These are phyloP conservation scores for Caenorhabditis sp. DNA, from an alignment of 2,888 invertebrate species.

Conservation along the genomic window DNA sequence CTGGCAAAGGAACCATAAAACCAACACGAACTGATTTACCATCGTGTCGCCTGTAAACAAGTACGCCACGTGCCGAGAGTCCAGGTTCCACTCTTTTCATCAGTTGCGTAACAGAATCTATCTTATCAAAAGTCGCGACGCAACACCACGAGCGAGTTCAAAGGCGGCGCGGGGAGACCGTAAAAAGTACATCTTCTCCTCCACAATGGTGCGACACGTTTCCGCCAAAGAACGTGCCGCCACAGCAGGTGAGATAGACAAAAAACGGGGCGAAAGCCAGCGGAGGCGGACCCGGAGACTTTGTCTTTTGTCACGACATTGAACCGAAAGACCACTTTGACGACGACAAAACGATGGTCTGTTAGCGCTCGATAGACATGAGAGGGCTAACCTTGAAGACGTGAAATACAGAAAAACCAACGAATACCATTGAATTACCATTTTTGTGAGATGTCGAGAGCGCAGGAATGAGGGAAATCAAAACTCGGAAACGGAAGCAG, in stretches of 20 bases:
- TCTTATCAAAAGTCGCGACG: slow-evolving; percentile 9
- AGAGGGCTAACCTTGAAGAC: slow-evolving; percentile 46
- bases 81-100: slow-evolving; percentile 2
- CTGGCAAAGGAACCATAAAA: not conserved
- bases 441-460: slow-evolving; percentile 9
- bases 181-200: slow-evolving; percentile 8
- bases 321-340: slow-evolving; percentile 12
- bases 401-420: slow-evolving; percentile 42
- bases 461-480: too few species aligned
- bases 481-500: too few species aligned
- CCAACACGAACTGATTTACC: not conserved
- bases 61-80: not conserved
- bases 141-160: slow-evolving; percentile 21
- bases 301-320: slow-evolving; percentile 26
- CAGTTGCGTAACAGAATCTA: slow-evolving; percentile 13
- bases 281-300: not conserved
- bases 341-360: slow-evolving; percentile 27
- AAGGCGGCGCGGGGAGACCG: slow-evolving; percentile 16
- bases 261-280: slow-evolving; percentile 1
- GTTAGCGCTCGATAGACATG: slow-evolving; percentile 23
- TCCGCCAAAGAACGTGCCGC: slow-evolving; percentile 26
- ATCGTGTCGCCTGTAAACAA: not conserved
- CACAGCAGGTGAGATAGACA: slow-evolving; percentile 28
- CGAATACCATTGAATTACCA: slow-evolving; percentile 40
- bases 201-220: slow-evolving; percentile 17